Conservation (phyloP, 2,797 vertebrate genomes). For the Gila robusta region DNA sequence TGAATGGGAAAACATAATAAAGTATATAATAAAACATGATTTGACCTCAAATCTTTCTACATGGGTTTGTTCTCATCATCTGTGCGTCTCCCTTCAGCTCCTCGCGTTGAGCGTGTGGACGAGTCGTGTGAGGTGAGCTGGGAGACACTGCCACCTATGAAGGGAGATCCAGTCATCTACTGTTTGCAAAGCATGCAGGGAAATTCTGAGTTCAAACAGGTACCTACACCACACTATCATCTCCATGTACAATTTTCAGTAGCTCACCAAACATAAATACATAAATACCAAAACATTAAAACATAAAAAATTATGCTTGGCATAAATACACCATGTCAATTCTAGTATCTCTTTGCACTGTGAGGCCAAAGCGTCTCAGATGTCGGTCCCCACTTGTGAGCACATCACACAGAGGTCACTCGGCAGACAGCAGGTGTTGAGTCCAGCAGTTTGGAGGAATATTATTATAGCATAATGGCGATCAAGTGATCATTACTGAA, state of each 20-base stretch:
- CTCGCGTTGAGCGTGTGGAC: conserved; percentile 90
- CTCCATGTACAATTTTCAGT: neutral
- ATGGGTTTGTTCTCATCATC: neutral
- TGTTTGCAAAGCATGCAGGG: conserved; percentile 93
- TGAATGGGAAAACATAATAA: neutral
- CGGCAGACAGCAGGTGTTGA: conserved; percentile 63
- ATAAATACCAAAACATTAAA: no score
- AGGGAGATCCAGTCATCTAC: conserved; percentile 94
- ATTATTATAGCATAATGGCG: conserved; percentile 63
- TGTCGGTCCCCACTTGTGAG: neutral
- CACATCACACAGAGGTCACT: neutral
- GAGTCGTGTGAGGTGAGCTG: conserved; percentile 93
- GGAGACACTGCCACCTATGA: conserved; percentile 92
- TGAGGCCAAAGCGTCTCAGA: neutral
- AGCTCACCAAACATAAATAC: neutral
- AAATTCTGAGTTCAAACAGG: conserved; percentile 97
- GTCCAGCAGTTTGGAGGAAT: conserved; percentile 39
- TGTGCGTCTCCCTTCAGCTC: conserved; percentile 74
- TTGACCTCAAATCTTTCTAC: neutral
- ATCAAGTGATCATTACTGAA: conserved; percentile 18
- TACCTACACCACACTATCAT: conserved; percentile 65
- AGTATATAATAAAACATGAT: no score
- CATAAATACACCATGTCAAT: no score
- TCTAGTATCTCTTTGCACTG: neutral
- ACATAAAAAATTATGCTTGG: no score